Base-by-base conservation (phyloP, 2,797 vertebrate species). In the Bucorvus abyssinicus region DNA sequence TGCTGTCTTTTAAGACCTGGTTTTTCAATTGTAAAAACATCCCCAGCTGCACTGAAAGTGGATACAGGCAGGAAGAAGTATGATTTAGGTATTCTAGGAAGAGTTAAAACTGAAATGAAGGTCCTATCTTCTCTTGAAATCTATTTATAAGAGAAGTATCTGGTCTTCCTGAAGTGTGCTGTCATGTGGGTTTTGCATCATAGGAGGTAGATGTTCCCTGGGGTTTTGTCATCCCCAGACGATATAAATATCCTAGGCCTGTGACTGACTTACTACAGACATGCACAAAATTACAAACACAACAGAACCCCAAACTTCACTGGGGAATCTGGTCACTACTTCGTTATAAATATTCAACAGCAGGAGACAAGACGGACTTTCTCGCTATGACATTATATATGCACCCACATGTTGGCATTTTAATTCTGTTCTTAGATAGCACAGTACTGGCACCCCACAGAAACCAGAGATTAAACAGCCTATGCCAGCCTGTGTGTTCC, bases 341-440 rank as follows among this genome's bases (percentile, higher is more conserved):
- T 87, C 30, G 42, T 10, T 80, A 70, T 92, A 93, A 95, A 91
- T 80, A 89, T 91, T 83, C 87, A 93, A 0, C 34, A 61, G 36
- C 6, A 63, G 53, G 55, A 90, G 45, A 92, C 60, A 64, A 95
- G 79, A 90, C 80, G 91, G 74, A 34, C 67, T 91, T 93, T 86
- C 74, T 96, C 40, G 20, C 55, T 64, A 5, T 45, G 74, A 44
- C 44, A 42, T 93, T 94, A 80, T 76, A 36, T 50, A 75, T 92
- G 45, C 81, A 92, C 38, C 22, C 73, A 83, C 81, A n/a, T n/a
- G 86, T 47, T 64, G 88, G 56, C 74, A 71, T 89, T 94, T 85
- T 69, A 80, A 79, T 93, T 93, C 50, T 40, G 32, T 56, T 67
- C 75, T 93, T 86, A 68, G 64, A 44, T 83, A 57, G 50, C 64